A percentile compares a stretch with the other conserved stretches of the same genome.
Evolutionary conservation across 2,113 vertebrate genomes (phyloP).

Genomic region (Hiodon alosoides): DNA sequence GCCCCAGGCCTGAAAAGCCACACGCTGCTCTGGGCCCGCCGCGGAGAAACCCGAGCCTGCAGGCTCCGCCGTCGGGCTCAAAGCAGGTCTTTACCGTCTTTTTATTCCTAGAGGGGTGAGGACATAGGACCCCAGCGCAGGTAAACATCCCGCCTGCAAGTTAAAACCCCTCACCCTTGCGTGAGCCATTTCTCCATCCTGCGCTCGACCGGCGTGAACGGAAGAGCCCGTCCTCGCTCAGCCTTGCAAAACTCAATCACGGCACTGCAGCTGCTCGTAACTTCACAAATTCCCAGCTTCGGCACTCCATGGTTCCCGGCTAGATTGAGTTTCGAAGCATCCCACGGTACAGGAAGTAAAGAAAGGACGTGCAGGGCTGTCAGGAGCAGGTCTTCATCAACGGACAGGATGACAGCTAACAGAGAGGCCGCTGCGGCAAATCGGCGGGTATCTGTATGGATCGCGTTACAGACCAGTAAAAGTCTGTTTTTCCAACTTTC

Average conservation of each 20-base stretch:
- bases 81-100: neutral
- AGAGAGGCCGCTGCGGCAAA: slow-evolving; percentile 6
- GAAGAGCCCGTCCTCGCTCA: neutral
- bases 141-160: slow-evolving; percentile 7
- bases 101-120: neutral
- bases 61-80: too few relatives aligned
- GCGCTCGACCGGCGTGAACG: neutral
- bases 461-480: slow-evolving; percentile 10
- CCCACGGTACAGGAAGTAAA: neutral
- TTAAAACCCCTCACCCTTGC: slow-evolving; percentile 19
- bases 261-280: slow-evolving; percentile 3
- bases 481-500: slow-evolving; percentile 18
- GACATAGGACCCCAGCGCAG: neutral
- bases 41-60: too few relatives aligned
- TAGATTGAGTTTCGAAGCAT: neutral
- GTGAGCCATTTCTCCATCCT: neutral
- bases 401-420: neutral
- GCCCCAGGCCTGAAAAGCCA: too few relatives aligned
- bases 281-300: slow-evolving; percentile 12
- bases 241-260: slow-evolving; percentile 13
- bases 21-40: too few relatives aligned
- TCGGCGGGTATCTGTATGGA: slow-evolving; percentile 12
- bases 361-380: neutral
- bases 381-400: neutral
- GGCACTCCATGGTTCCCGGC: neutral